Base-by-base conservation (phyloP, 1,140 invertebrate genomes). In the Drusus annulatus region DNA sequence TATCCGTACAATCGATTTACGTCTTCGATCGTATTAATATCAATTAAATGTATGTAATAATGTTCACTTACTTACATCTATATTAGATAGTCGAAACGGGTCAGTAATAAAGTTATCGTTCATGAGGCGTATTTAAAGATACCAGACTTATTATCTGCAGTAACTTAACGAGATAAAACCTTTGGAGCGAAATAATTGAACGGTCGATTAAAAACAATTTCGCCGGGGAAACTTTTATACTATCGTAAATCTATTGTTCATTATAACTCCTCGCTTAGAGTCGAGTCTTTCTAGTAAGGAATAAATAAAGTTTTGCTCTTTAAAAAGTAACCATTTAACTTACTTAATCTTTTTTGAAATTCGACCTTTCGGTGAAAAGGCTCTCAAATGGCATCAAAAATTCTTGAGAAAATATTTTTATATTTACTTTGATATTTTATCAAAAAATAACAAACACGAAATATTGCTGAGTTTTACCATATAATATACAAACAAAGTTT, bases 171-270 rank as follows among this genome's bases (percentile, higher is more conserved):
- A 68, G 28, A 68, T 36, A 65, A 68, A 16, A 6, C 28, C 63
- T 45, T 10, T 68, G 4, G 17, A 31, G 63, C 23, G 63, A 68
- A 68, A 36, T 68, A 68, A 68, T 68, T 68, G 63, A 68, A 68
- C 36, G 63, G 63, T 31, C 63, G 25, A 28, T 68, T 68, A 36
- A 68, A 68, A 68, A 68, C 63, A 68, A 68, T 68, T 68, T 36
- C 17, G 10, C 36, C 15, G 31, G 63, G 63, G 36, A 68, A 68
- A 68, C 15, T 68, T 68, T 68, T 8, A 68, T 68, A 36, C 31
- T 36, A 31, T 36, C 63, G 63, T 68, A 68, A 17, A 68, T 60
- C 56, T 60, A 21, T 60, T 7, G 17, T 60, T 60, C 56, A 31
- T 65, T 65, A 68, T 36, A 68, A 36, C 2, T 28, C 25, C 6